These are phyloP conservation scores for Volucella inflata DNA, from an alignment of 2,888 invertebrate genomes.

Conservation along the genomic window DNA sequence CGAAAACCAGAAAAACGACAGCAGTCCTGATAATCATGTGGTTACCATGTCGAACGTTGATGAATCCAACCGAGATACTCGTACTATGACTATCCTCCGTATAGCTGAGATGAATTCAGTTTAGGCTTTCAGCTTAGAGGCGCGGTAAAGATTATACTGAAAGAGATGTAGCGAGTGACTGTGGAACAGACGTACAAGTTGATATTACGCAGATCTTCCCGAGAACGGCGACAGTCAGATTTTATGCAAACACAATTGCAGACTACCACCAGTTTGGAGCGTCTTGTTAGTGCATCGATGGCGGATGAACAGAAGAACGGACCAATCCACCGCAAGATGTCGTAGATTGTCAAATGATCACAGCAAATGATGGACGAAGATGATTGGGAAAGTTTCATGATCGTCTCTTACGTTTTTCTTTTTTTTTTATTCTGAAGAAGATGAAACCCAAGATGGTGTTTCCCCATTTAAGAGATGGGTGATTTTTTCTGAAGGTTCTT, in stretches of 20 bases:
- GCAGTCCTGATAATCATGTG: conserved; percentile 68
- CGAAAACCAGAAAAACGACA: conserved; percentile 72
- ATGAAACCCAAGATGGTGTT: conserved; percentile 6
- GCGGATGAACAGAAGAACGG: conserved; percentile 55
- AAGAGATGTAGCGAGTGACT: conserved; percentile 58
- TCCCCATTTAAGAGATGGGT: background rate
- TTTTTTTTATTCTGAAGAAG: background rate
- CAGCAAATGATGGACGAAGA: conserved; percentile 49
- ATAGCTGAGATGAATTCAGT: conserved; percentile 35
- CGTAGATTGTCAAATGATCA: conserved; percentile 58
- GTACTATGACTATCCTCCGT: no score
- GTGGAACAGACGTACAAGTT: background rate
- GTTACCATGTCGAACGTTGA: conserved; percentile 74
- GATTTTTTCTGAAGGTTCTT: no score
- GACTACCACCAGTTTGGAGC: conserved; percentile 36
- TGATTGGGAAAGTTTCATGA: conserved; percentile 53
- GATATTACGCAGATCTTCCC: conserved; percentile 42
- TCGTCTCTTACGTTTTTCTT: background rate
- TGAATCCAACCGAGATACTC: conserved; percentile 71
- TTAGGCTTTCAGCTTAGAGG: conserved; percentile 19
- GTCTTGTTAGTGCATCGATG: conserved; percentile 45
- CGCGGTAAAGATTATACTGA: conserved; percentile 39
- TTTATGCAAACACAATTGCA: conserved; percentile 66
- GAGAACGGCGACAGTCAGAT: conserved; percentile 68
- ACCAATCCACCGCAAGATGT: conserved; percentile 67